Evolutionary conservation across 2,113 vertebrate genomes (phyloP), one percentile per base, ranked within the genome.

Genomic region (Pyrgilauda ruficollis): DNA sequence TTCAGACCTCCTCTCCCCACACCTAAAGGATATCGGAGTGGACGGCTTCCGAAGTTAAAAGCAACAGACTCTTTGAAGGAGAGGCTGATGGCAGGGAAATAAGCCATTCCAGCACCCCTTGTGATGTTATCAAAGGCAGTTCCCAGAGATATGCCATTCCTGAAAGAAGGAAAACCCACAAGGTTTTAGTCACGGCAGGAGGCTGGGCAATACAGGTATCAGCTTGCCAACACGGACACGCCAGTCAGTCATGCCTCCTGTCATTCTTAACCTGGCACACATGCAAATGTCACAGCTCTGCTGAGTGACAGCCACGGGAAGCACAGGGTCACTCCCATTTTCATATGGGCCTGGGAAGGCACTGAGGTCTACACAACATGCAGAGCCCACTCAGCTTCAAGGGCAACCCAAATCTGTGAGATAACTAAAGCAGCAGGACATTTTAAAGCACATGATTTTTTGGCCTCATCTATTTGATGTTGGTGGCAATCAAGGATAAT

Each of bases 51-150:
- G 0, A 99, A 99, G 97, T 99, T 99, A 96, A 99, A 99, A 21
- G 99, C 99, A 93, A 99, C 99, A 0, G 99, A 99, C 95, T 99
- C 99, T 96, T 99, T 99, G 93, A 99, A 99, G 7, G 99, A 99
- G 19, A 99, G 98, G 94, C 99, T 99, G 98, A 99, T 99, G 88
- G 99, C 99, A 13, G 99, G 99, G 82, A 99, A 99, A 95, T 99
- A 99, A 9, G 99, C 99, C 55, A 99, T 97, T 8, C 99, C 99
- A 4, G 98, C 97, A 18, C 99, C 99, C 69, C 96, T 98, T 9
- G 99, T 99, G 73, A 99, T 98, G 97, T 98, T 98, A 96, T 98
- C 98, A 93, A 99, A 99, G 47, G 99, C 99, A 0, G 97, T 98
- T 79, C 99, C 99, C 62, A 99, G 97, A 56, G 99, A 99, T 89